Evolutionary conservation across 2,113 vertebrate species (phyloP).

Genomic region (Crotalus horridus): DNA sequence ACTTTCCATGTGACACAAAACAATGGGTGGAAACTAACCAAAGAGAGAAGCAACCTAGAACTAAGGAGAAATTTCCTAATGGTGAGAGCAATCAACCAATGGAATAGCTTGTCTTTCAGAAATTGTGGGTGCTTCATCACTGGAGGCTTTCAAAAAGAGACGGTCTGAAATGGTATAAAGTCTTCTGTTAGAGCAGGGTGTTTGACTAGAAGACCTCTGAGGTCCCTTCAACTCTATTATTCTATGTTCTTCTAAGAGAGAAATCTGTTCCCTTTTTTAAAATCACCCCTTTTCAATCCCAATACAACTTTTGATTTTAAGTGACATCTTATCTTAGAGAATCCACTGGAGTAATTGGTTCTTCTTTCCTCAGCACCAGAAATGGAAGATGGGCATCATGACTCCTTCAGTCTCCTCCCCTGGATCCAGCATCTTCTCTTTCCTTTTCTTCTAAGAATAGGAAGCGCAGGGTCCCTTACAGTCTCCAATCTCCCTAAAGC

Average conservation of each 20-base stretch:
- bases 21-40: neutral
- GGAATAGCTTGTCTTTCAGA: neutral
- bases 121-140: neutral
- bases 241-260: neutral
- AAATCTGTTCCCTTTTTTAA: neutral
- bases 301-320: neutral
- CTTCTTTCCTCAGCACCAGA: neutral
- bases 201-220: neutral
- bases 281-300: neutral
- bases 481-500: neutral
- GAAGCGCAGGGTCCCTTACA: neutral
- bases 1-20: neutral
- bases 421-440: neutral
- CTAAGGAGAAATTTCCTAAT: neutral
- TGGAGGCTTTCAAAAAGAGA: neutral
- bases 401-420: neutral
- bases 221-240: neutral
- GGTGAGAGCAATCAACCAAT: neutral
- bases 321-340: neutral
- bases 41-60: neutral
- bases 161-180: neutral
- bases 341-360: neutral
- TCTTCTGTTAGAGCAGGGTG: neutral
- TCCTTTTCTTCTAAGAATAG: neutral
- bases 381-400: neutral